Evolutionary conservation across 2,888 invertebrate genomes (phyloP).

Genomic region (Strigamia crassipes): DNA sequence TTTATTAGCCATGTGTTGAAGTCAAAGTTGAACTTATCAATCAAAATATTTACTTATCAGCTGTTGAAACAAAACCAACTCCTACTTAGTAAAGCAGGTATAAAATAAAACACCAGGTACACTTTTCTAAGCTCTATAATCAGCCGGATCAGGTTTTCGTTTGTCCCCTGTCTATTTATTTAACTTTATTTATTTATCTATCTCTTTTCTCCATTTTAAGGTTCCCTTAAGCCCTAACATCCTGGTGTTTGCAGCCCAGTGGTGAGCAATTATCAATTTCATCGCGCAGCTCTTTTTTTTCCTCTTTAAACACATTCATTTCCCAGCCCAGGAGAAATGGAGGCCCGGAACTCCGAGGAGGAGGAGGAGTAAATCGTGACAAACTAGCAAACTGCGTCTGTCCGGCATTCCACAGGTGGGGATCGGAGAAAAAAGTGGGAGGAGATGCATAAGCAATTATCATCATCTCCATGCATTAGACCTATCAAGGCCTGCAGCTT

Average conservation of each 20-base stretch:
- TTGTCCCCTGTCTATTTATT: slow-evolving; percentile 13
- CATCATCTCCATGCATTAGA: background rate
- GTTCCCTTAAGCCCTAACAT: slow-evolving; percentile 10
- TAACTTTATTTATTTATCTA: background rate
- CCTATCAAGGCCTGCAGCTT: background rate
- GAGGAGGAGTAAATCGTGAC: slow-evolving; percentile 43
- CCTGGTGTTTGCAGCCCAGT: slow-evolving; percentile 17
- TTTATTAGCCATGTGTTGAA: background rate
- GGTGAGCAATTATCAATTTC: slow-evolving; percentile 41
- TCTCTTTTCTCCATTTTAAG: background rate
- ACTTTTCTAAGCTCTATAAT: slow-evolving; percentile 9
- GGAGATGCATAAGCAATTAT: slow-evolving; percentile 25
- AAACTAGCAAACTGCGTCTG: slow-evolving; percentile 15
- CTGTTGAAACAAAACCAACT: slow-evolving; percentile 18
- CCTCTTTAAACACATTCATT: slow-evolving; percentile 20
- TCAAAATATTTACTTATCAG: slow-evolving; percentile 37
- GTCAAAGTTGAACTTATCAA: slow-evolving; percentile 38
- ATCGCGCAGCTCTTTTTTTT: background rate
- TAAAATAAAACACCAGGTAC: slow-evolving; percentile 3
- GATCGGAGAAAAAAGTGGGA: slow-evolving; percentile 5
- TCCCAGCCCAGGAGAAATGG: slow-evolving; percentile 39
- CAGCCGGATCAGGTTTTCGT: background rate
- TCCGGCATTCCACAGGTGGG: slow-evolving; percentile 44
- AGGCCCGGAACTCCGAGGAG: background rate
- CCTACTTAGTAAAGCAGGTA: background rate